Conservation (phyloP, 2,888 invertebrate genomes). For the Corbicula japonica region DNA sequence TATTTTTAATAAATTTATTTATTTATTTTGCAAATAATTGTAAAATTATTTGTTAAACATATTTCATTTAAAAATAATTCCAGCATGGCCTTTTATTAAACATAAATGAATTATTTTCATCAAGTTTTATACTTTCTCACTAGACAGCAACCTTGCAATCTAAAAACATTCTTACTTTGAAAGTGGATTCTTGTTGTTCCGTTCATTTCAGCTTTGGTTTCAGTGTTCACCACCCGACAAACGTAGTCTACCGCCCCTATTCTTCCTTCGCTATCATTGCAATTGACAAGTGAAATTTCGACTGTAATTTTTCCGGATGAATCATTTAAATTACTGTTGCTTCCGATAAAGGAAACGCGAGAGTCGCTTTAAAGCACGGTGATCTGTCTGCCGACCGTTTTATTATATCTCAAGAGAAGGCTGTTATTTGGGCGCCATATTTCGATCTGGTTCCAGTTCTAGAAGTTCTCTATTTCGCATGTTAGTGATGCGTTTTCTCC, state of each 20-base stretch:
- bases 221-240: constrained; percentile 4
- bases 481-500: constrained; percentile 1
- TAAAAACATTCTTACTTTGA: constrained; percentile 23
- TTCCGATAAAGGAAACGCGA: background rate
- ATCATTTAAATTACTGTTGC: background rate
- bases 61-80: no score
- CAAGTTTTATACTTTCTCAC: no score
- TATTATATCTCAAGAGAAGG: background rate
- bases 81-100: no score
- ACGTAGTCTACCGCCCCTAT: background rate
- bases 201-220: background rate
- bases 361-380: background rate
- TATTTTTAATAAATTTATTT: no score
- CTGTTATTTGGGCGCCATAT: background rate
- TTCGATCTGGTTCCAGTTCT: background rate
- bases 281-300: background rate
- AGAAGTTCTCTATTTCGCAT: constrained; percentile 11
- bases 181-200: background rate
- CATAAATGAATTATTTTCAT: no score
- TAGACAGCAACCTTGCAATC: no score
- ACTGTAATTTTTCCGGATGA: background rate
- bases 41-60: no score
- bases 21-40: no score
- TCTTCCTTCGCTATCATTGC: background rate
- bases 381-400: background rate